Percentiles rank a stretch among this genome's conserved stretches.
These are phyloP conservation scores for Drosophila putrida DNA, from an alignment of 2,888 invertebrate genomes.

Conservation along the genomic window DNA sequence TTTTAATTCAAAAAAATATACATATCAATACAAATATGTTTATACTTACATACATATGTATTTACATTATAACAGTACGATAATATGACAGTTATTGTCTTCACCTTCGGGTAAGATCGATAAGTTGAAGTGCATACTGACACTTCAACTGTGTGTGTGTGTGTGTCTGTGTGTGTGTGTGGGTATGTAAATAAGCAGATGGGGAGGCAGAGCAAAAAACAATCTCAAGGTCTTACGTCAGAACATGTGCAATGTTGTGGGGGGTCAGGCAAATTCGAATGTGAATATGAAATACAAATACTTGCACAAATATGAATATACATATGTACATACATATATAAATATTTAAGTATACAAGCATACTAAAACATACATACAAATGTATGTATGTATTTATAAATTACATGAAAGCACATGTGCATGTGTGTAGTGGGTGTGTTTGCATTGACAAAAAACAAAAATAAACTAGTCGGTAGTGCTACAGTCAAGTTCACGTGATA, in stretches of 20 bases:
- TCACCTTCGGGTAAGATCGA: conserved; percentile 5
- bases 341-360: no score
- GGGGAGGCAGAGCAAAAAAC: conserved; percentile 28
- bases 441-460: conserved; percentile 37
- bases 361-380: neutral
- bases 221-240: conserved; percentile 67
- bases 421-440: conserved; percentile 36
- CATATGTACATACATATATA: neutral
- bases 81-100: conserved; percentile 4
- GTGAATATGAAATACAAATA: conserved; percentile 20
- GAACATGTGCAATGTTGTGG: conserved; percentile 68
- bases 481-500: no score
- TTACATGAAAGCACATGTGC: neutral
- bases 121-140: neutral
- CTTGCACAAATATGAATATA: neutral
- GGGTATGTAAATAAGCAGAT: conserved; percentile 15
- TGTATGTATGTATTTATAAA: conserved; percentile 4
- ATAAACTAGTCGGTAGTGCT: no score
- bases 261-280: conserved; percentile 69
- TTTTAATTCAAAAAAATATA: no score
- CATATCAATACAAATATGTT: no score
- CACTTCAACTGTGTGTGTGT: conserved; percentile 4
- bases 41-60: neutral
- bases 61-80: neutral
- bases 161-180: conserved; percentile 11